Evolutionary conservation across 2,888 invertebrate genomes (phyloP).

Genomic region (Camptogramma bilineatum): DNA sequence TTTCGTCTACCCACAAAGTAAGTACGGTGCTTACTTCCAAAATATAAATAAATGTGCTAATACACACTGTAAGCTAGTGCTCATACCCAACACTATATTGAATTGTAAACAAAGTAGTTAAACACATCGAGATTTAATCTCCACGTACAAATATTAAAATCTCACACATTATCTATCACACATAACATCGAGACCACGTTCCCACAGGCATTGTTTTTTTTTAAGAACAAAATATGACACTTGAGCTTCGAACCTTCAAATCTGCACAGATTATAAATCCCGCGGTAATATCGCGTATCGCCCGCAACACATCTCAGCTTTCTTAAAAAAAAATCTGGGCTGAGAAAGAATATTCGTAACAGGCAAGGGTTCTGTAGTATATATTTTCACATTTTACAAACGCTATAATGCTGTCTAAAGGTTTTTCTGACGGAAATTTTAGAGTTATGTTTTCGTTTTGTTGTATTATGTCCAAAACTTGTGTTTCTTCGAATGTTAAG

Average conservation of each 20-base stretch:
- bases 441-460: no score
- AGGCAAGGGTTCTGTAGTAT: conserved; percentile 12
- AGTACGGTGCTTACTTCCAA: no score
- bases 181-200: conserved; percentile 23
- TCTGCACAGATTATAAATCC: conserved; percentile 62
- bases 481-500: no score
- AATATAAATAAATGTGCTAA: no score
- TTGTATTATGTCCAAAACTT: no score
- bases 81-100: no score
- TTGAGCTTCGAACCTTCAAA: conserved; percentile 56
- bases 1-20: no score
- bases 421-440: no score
- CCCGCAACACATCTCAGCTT: conserved; percentile 67
- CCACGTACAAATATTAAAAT: neutral
- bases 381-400: no score
- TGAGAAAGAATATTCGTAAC: conserved; percentile 26
- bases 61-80: no score
- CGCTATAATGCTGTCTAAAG: no score
- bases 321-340: conserved; percentile 56
- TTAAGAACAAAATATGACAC: conserved; percentile 57
- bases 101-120: no score
- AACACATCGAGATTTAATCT: neutral
- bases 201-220: conserved; percentile 42
- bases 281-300: conserved; percentile 69
- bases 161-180: conserved; percentile 20